A percentile compares a stretch with the other conserved stretches of the same genome.
Evolutionary conservation across 2,113 vertebrate genomes (phyloP).

Genomic region (Thomomys bottae): DNA sequence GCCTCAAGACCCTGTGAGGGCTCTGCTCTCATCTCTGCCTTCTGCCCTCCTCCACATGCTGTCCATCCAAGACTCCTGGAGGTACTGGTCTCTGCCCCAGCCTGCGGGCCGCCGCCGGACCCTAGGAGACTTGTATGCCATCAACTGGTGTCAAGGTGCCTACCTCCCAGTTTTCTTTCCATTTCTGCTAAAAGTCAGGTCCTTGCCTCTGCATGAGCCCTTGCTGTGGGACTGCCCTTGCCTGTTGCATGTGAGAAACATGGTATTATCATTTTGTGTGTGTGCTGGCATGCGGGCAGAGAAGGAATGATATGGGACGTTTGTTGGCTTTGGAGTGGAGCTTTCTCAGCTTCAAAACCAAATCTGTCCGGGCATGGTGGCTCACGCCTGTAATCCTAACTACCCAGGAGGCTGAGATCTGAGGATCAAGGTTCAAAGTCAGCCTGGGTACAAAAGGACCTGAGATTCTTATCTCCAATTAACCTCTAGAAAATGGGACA

Average conservation of each 20-base stretch:
- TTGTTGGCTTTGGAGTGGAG: neutral
- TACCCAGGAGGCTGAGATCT: too few relatives aligned
- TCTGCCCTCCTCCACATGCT: slow-evolving; percentile 88
- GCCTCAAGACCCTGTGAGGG: neutral
- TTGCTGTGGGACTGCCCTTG: slow-evolving; percentile 37
- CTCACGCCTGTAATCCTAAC: too few relatives aligned
- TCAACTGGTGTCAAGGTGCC: slow-evolving; percentile 98
- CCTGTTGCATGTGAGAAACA: slow-evolving; percentile 81
- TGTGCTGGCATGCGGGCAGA: slow-evolving; percentile 46
- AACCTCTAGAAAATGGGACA: too few relatives aligned
- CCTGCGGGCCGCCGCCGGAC: slow-evolving; percentile 94
- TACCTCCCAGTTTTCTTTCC: slow-evolving; percentile 72
- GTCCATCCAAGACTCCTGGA: slow-evolving; percentile 92
- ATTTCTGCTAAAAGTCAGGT: slow-evolving; percentile 67
- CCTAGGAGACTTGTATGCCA: slow-evolving; percentile 97
- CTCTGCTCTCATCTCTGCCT: slow-evolving; percentile 85
- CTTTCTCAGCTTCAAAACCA: neutral
- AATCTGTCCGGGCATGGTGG: too few relatives aligned
- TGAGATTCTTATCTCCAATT: too few relatives aligned
- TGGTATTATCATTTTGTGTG: neutral
- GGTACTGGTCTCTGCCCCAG: slow-evolving; percentile 97
- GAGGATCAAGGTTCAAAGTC: too few relatives aligned
- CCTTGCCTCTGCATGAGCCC: slow-evolving; percentile 77
- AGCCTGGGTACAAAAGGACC: too few relatives aligned
- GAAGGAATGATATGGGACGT: neutral